Evolutionary conservation across 2,888 invertebrate species (phyloP).

Genomic region (Agriopis marginaria): DNA sequence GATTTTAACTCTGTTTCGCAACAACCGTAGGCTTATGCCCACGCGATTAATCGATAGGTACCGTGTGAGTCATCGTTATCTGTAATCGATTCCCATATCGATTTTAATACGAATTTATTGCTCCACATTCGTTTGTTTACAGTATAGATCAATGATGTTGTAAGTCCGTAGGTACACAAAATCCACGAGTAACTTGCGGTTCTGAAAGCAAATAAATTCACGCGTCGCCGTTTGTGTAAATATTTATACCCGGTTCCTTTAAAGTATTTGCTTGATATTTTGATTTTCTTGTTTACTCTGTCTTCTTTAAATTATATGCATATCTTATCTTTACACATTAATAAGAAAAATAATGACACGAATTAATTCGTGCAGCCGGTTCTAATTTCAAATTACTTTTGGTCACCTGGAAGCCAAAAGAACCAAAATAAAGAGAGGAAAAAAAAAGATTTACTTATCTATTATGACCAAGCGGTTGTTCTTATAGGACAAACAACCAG

Average conservation of each 20-base stretch:
- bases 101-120: slow-evolving; percentile 60
- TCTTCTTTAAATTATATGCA: no score
- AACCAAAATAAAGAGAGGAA: no score
- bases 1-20: slow-evolving; percentile 62
- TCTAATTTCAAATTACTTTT: no score
- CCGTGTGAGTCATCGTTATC: slow-evolving; percentile 62
- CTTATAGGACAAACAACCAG: no score
- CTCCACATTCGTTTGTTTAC: slow-evolving; percentile 56
- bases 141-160: slow-evolving; percentile 53
- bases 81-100: slow-evolving; percentile 63
- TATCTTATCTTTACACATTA: no score
- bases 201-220: slow-evolving; percentile 54
- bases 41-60: slow-evolving; percentile 63
- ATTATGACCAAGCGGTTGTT: no score
- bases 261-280: not conserved
- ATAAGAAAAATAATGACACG: no score
- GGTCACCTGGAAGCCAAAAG: no score
- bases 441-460: no score
- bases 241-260: slow-evolving; percentile 21
- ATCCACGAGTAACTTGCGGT: slow-evolving; percentile 54
- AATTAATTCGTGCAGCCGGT: no score
- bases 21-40: slow-evolving; percentile 66
- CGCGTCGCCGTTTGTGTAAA: slow-evolving; percentile 30
- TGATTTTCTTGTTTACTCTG: no score
- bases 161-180: slow-evolving; percentile 55